A percentile compares a stretch with the other conserved stretches of the same genome.
phyloP scores from a whole-genome alignment of 2,888 invertebrate species.

The Azorinus chamasolen region DNA sequence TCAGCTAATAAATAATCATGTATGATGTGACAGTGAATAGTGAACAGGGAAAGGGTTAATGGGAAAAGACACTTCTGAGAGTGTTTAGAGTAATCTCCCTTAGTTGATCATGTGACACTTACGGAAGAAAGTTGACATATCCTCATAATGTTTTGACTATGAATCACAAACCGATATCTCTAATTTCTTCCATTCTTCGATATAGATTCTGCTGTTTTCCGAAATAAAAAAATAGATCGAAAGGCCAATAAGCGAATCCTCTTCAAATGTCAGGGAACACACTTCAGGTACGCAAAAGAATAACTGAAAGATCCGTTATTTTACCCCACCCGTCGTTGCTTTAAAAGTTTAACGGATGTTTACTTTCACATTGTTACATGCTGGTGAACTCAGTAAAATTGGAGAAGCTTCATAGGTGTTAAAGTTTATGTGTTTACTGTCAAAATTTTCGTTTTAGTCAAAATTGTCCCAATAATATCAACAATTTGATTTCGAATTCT shows the following conservation, averaged over 20 bases:
- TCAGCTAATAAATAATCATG: too few relatives aligned
- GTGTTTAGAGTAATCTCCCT: neutral
- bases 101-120: slow-evolving; percentile 65
- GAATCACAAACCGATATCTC: slow-evolving; percentile 30
- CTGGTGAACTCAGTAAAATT: too few relatives aligned
- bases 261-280: slow-evolving; percentile 69
- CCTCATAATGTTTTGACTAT: slow-evolving; percentile 58
- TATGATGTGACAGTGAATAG: too few relatives aligned
- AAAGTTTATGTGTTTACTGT: too few relatives aligned
- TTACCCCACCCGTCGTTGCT: slow-evolving; percentile 50
- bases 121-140: slow-evolving; percentile 44
- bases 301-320: slow-evolving; percentile 1
- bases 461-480: neutral
- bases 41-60: too few relatives aligned
- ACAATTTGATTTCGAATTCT: too few relatives aligned
- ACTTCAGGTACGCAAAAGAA: slow-evolving; percentile 66
- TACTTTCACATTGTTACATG: neutral
- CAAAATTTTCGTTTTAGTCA: neutral
- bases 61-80: too few relatives aligned
- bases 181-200: too few relatives aligned
- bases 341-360: neutral
- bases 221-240: too few relatives aligned
- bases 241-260: neutral
- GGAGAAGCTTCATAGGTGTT: too few relatives aligned
- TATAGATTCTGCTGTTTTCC: too few relatives aligned